Conservation (phyloP, 2,797 vertebrate genomes). For the Oryzias sinensis region DNA sequence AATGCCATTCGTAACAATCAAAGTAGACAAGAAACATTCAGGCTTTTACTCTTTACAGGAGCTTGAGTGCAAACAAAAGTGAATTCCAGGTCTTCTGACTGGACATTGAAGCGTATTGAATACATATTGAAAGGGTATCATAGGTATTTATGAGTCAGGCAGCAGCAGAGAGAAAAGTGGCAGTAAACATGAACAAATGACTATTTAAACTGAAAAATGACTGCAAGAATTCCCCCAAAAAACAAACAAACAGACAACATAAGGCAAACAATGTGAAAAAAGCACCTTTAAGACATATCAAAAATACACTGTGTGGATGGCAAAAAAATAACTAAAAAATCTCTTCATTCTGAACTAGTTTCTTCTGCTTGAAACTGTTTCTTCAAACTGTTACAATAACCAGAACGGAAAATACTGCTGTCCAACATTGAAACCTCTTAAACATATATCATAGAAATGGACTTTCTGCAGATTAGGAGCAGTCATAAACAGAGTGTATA, state of each 20-base stretch:
- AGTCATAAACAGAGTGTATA: neutral
- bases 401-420: constrained; percentile 7
- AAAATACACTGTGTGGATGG: constrained; percentile 16
- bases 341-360: constrained; percentile 3
- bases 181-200: constrained; percentile 11
- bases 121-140: constrained; percentile 13
- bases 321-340: constrained; percentile 18
- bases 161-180: constrained; percentile 25
- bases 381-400: neutral
- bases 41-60: constrained; percentile 28
- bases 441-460: neutral
- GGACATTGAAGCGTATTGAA: constrained; percentile 13
- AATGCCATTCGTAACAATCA: constrained; percentile 35
- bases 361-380: constrained; percentile 2
- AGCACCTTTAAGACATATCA: constrained; percentile 10
- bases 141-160: constrained; percentile 8
- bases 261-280: constrained; percentile 31
- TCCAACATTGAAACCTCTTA: neutral
- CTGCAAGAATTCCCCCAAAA: constrained; percentile 7
- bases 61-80: constrained; percentile 9
- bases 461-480: constrained; percentile 3
- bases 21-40: constrained; percentile 31
- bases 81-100: constrained; percentile 8
- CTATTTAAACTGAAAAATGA: constrained; percentile 36
- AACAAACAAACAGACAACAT: neutral